Percentiles rank a stretch among this genome's conserved stretches.
phyloP scores from a whole-genome alignment of 37 sponge, comb jelly and placozoan species.

The Chondrilla cf. caribensis region DNA sequence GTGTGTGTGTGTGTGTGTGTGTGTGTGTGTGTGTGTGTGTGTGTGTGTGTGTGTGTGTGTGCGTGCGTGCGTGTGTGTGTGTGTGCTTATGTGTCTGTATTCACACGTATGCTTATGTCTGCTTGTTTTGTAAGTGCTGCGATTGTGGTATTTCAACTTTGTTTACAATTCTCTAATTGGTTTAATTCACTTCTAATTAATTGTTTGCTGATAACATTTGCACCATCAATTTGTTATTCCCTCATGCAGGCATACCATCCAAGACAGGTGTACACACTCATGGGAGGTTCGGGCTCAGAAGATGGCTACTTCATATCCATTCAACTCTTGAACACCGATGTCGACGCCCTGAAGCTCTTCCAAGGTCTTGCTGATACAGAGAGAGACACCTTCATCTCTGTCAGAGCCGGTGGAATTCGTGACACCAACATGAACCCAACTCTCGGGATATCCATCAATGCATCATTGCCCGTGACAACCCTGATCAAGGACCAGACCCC shows the following conservation, averaged over 20 bases:
- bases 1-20: too few species aligned
- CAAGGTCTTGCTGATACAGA: constrained; percentile 38
- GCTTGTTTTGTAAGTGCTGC: too few species aligned
- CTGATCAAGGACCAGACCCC: constrained; percentile 55
- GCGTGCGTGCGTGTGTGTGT: too few species aligned
- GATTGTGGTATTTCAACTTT: too few species aligned
- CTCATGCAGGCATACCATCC: not conserved
- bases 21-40: too few species aligned
- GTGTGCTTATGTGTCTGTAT: too few species aligned
- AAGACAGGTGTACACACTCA: not conserved
- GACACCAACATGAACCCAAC: constrained; percentile 57
- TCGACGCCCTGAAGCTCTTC: constrained; percentile 58
- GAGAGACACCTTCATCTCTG: constrained; percentile 60
- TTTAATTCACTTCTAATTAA: not conserved
- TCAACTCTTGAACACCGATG: constrained; percentile 38
- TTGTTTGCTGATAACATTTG: too few species aligned
- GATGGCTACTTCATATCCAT: constrained; percentile 52
- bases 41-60: too few species aligned
- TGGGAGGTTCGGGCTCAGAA: not conserved
- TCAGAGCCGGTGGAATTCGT: constrained; percentile 25
- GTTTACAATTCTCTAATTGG: not conserved
- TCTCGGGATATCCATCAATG: constrained; percentile 8
- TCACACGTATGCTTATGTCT: too few species aligned
- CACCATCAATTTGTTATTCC: too few species aligned
- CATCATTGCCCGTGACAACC: constrained; percentile 44